phyloP scores from a whole-genome alignment of 1,140 invertebrate genomes.

The Zaprionus camerounensis region DNA sequence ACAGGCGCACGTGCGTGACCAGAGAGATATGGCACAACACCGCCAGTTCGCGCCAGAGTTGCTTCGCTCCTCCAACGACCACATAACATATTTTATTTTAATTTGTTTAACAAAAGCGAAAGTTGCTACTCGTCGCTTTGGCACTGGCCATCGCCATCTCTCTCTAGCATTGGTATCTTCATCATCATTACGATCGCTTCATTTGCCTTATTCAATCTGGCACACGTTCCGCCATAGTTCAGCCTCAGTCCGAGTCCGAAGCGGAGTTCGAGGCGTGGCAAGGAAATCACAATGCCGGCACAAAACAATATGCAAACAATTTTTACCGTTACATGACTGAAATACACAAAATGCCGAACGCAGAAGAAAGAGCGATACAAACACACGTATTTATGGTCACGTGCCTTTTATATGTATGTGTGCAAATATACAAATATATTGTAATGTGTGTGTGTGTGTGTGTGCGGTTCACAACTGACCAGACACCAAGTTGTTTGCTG shows the following conservation, averaged over 20 bases:
- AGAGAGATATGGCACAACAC: constrained; percentile 12
- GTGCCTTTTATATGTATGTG: constrained; percentile 44
- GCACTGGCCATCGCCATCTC: not conserved
- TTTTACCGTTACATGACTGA: constrained; percentile 78
- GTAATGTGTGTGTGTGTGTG: constrained; percentile 30
- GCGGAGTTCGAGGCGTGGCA: not conserved
- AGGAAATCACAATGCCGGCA: constrained; percentile 69
- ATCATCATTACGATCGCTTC: constrained; percentile 74
- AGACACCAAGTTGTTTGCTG: constrained; percentile 35
- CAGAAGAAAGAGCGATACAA: constrained; percentile 26
- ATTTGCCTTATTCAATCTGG: constrained; percentile 79
- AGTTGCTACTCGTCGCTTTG: constrained; percentile 23
- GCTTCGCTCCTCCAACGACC: not conserved
- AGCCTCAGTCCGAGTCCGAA: not conserved
- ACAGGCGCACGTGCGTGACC: constrained; percentile 75
- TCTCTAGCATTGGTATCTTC: constrained; percentile 19
- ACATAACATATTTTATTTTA: constrained; percentile 74
- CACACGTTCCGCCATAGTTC: constrained; percentile 63
- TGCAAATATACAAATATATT: constrained; percentile 8
- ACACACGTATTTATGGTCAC: constrained; percentile 71
- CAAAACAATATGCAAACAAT: constrained; percentile 82
- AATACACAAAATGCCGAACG: constrained; percentile 67
- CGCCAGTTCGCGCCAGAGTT: too few species aligned
- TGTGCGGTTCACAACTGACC: constrained; percentile 47
- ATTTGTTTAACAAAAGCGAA: constrained; percentile 71